Evolutionary conservation across 2,888 invertebrate genomes (phyloP), one percentile per base, ranked within the genome.

Genomic region (Rambutsinella grinnellia): DNA sequence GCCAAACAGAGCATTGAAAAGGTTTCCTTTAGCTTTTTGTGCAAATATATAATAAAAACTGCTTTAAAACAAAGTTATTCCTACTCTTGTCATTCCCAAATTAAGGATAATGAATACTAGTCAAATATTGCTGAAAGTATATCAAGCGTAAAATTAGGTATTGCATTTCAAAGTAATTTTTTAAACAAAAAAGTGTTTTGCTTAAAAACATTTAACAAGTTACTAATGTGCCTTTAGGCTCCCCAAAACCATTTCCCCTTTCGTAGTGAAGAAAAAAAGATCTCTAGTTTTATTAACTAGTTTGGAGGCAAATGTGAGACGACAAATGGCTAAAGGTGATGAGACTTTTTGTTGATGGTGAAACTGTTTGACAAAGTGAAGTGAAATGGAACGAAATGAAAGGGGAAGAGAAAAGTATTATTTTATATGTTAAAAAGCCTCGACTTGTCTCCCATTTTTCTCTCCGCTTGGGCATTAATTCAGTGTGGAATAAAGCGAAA

Each of bases 341-440:
- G 36, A 36, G 13, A 54, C 56, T 62, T 28, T 13, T 27, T 19
- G 27, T 57, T 51, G 28, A 57, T 23, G 57, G 51, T 71, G 28
- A 60, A 63, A 57, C 56, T 63, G 51, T 53, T 53, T 53, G 60
- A 68, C 58, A 46, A 36, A 53, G 17, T 23, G 56, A 54, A 44
- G 53, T 13, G 27, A 57, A 72, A 21, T 66, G 68, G 74, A 60
- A 75, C 53, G 61, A 46, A 61, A 56, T 57, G 24, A 72, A 68
- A 69, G 46, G 62, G 68, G 63, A 27, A 66, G 21, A 46, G 0
- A 23, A n/a, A n/a, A n/a, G n/a, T n/a, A n/a, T n/a, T n/a, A n/a
- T n/a, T n/a, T n/a, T n/a, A n/a, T n/a, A n/a, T n/a, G n/a, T n/a
- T 8, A 53, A 49, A n/a, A 13, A 49, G 19, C 3, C 49, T 49